phyloP scores from a whole-genome alignment of 1,140 invertebrate genomes.

The Gryon sp. region DNA sequence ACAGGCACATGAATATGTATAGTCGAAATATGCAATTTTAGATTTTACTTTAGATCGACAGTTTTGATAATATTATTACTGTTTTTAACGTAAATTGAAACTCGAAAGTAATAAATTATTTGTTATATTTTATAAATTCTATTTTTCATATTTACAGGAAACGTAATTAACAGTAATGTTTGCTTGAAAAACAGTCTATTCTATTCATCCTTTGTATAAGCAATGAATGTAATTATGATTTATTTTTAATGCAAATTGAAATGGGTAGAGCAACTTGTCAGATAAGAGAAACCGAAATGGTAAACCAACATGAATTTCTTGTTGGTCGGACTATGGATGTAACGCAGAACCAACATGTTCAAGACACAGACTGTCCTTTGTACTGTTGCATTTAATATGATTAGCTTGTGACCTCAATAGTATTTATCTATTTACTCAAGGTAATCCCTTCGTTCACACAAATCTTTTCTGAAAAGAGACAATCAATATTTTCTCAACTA shows the following conservation, averaged over 20 bases:
- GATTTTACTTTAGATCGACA: too few species aligned
- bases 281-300: slow-evolving; percentile 53
- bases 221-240: slow-evolving; percentile 32
- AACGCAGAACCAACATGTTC: slow-evolving; percentile 47
- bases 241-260: slow-evolving; percentile 50
- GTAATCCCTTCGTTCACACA: background rate
- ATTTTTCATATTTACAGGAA: too few species aligned
- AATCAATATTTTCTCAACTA: slow-evolving; percentile 20
- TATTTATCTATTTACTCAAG: slow-evolving; percentile 49
- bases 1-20: too few species aligned
- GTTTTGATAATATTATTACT: too few species aligned
- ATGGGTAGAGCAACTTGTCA: slow-evolving; percentile 31
- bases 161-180: slow-evolving; percentile 1
- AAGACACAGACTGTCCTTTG: slow-evolving; percentile 46
- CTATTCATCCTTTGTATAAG: background rate
- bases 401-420: slow-evolving; percentile 40
- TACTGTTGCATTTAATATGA: slow-evolving; percentile 55
- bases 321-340: slow-evolving; percentile 30
- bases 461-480: slow-evolving; percentile 13
- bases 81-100: too few species aligned
- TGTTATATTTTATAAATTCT: too few species aligned
- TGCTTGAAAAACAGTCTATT: slow-evolving; percentile 1
- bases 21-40: too few species aligned
- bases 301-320: slow-evolving; percentile 57
- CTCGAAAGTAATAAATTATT: too few species aligned